These are phyloP conservation scores for Hoplodrina ambigua DNA, from an alignment of 2,888 invertebrate genomes.

Conservation along the genomic window DNA sequence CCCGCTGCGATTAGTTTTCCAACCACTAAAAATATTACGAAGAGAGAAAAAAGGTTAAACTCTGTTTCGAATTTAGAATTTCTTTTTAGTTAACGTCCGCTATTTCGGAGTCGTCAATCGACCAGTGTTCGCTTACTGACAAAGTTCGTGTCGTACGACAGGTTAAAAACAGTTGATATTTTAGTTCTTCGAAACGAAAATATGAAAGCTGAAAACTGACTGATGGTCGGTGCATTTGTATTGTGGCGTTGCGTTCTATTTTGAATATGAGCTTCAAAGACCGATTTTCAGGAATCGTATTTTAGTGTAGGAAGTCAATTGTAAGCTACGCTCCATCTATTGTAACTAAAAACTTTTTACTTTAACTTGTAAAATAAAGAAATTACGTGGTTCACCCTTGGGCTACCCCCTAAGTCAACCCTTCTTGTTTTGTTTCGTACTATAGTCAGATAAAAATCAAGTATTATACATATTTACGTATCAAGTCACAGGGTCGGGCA, in stretches of 20 bases:
- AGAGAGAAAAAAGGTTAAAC: constrained; percentile 63
- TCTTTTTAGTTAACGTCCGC: constrained; percentile 75
- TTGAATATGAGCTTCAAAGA: constrained; percentile 31
- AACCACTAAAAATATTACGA: constrained; percentile 68
- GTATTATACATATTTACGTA: constrained; percentile 33
- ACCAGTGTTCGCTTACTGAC: constrained; percentile 73
- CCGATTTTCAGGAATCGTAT: constrained; percentile 38
- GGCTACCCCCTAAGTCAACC: constrained; percentile 1
- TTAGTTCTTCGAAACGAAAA: constrained; percentile 61
- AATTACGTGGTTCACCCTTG: background rate
- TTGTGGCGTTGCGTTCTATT: constrained; percentile 44
- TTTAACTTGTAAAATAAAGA: background rate
- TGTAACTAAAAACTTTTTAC: background rate
- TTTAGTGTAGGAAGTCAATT: constrained; percentile 46
- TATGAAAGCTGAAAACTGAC: constrained; percentile 47
- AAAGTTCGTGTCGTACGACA: constrained; percentile 69
- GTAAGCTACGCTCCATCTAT: background rate
- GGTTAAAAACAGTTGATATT: constrained; percentile 67
- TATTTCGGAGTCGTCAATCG: constrained; percentile 86
- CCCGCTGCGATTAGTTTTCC: constrained; percentile 49
- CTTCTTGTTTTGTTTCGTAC: constrained; percentile 10
- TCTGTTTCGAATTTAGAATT: constrained; percentile 81
- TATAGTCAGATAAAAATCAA: constrained; percentile 20
- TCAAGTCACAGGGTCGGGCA: constrained; percentile 57
- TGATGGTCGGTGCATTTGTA: constrained; percentile 27